Evolutionary conservation across 1,140 invertebrate species (phyloP).

Genomic region (Bactericera cockerelli): DNA sequence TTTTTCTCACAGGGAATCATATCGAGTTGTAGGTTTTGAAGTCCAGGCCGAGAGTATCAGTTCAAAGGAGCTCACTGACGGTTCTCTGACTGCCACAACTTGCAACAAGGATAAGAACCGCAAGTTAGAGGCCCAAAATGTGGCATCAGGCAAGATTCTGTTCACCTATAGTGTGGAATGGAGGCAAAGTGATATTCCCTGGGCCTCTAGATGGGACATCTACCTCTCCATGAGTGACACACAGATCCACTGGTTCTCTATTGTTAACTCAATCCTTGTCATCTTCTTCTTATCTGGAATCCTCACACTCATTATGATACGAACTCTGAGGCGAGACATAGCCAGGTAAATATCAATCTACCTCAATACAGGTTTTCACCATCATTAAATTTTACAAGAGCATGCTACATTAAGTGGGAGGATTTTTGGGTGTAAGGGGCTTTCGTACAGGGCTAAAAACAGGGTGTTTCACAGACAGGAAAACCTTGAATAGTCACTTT

Average conservation of each 20-base stretch:
- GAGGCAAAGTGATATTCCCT: slow-evolving; percentile 74
- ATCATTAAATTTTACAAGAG: too few species aligned
- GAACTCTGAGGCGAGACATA: slow-evolving; percentile 85
- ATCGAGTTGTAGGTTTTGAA: slow-evolving; percentile 92
- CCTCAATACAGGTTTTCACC: too few species aligned
- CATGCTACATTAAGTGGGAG: too few species aligned
- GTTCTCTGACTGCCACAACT: background rate
- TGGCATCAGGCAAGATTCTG: background rate
- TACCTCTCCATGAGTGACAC: slow-evolving; percentile 93
- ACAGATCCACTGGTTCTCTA: slow-evolving; percentile 99
- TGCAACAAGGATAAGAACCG: background rate
- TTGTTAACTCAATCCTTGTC: slow-evolving; percentile 93
- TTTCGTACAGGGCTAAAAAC: too few species aligned
- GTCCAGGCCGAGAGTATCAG: slow-evolving; percentile 56
- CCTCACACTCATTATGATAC: slow-evolving; percentile 94
- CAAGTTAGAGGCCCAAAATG: background rate
- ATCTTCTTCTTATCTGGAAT: slow-evolving; percentile 93
- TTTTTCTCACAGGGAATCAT: slow-evolving; percentile 50
- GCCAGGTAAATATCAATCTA: slow-evolving; percentile 79
- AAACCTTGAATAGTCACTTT: too few species aligned
- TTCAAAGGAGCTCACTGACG: background rate
- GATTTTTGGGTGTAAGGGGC: too few species aligned
- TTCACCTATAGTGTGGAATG: slow-evolving; percentile 94
- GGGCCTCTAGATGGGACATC: slow-evolving; percentile 95
- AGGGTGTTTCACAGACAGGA: too few species aligned